Evolutionary conservation across 2,113 vertebrate species (phyloP), one percentile per base, ranked within the genome.

Genomic region (Percopsis transmontana): DNA sequence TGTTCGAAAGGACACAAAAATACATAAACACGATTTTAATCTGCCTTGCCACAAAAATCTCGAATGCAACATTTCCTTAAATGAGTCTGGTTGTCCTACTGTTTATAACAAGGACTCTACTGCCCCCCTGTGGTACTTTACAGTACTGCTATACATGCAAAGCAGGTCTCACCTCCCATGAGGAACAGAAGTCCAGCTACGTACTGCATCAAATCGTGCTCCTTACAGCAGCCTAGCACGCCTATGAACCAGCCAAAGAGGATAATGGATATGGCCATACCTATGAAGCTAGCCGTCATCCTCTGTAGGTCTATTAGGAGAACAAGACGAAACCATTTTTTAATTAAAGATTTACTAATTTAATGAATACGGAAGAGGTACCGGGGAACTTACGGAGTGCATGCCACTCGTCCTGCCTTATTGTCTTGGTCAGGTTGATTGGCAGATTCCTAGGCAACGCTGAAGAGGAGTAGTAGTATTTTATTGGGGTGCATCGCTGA

Each of bases 151-250:
- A 42, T 71, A 60, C 61, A 80, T 66, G 42, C 58, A 70, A 69
- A 82, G 66, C 57, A 44, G 53, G 65, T 62, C 92, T 94, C 83
- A 97, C 96, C 96, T 95, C 95, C 96, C 96, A 97, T 97, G 76
- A 97, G 93, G 80, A 97, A 97, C 67, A 97, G 94, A 76, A 97
- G 92, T 73, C 96, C 96, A 14, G 96, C 95, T 67, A 97, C 96
- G 5, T 97, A 97, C 90, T 96, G 95, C 96, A 97, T 97, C 72
- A 97, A 92, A 85, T 96, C 95, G 74, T 96, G 95, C 86, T 94
- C 91, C 72, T 95, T 94, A 84, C 94, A 96, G 89, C 94, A 96
- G 77, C 95, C 95, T 88, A 97, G 87, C 72, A 94, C 91, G 6
- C 95, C 95, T 56, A 97, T 92, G 79, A 95, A 88, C 95, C 94